phyloP scores from a whole-genome alignment of 2,797 vertebrate species.

The Melanotaenia maccullochi region DNA sequence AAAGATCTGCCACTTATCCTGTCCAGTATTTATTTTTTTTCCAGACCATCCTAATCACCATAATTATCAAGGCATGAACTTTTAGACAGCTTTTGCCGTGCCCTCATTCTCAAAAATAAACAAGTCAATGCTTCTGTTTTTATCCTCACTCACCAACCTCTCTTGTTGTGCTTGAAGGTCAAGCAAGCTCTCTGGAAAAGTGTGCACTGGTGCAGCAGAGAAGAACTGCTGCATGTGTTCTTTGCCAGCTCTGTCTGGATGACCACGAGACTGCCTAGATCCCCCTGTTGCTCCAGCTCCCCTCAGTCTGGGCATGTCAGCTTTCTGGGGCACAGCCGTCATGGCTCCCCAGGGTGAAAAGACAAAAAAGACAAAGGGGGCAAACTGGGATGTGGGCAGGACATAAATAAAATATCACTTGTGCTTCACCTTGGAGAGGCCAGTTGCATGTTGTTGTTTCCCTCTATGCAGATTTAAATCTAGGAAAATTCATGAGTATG shows the following conservation, averaged over 20 bases:
- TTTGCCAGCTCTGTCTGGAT: constrained; percentile 51
- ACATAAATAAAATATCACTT: constrained; percentile 80
- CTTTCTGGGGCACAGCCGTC: constrained; percentile 74
- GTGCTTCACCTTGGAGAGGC: constrained; percentile 76
- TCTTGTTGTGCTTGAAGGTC: constrained; percentile 54
- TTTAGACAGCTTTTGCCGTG: background rate
- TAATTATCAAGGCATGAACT: background rate
- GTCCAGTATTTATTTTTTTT: background rate
- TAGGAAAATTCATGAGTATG: constrained; percentile 54
- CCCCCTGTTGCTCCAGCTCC: constrained; percentile 48
- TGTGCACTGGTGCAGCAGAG: constrained; percentile 45
- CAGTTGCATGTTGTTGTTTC: constrained; percentile 62
- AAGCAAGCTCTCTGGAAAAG: constrained; percentile 20
- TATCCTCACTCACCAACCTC: background rate
- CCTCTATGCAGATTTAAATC: constrained; percentile 64
- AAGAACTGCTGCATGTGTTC: constrained; percentile 62
- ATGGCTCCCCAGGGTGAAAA: constrained; percentile 65
- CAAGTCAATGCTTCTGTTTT: constrained; percentile 23
- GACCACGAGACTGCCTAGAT: constrained; percentile 55
- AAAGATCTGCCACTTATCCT: constrained; percentile 29
- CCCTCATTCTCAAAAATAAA: constrained; percentile 15
- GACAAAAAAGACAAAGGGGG: constrained; percentile 40
- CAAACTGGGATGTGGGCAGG: constrained; percentile 17
- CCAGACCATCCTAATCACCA: background rate
- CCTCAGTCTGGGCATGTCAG: constrained; percentile 65